phyloP scores from a whole-genome alignment of 2,113 vertebrate species.

The Ornithorhynchus anatinus region DNA sequence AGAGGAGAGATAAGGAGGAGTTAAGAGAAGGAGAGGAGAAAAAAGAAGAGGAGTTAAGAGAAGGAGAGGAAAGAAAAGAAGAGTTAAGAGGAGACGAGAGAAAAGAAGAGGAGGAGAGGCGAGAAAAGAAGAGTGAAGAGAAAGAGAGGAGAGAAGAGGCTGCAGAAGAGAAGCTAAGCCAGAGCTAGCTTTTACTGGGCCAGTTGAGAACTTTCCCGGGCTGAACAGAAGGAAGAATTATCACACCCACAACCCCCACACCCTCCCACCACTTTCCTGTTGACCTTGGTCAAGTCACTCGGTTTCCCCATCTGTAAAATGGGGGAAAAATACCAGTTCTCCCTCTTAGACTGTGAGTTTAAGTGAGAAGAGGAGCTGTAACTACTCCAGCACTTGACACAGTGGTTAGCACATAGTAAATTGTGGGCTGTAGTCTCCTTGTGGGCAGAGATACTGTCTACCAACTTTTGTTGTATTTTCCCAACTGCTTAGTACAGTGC shows the following conservation, averaged over 20 bases:
- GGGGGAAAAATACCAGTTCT: not conserved
- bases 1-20: not conserved
- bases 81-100: not conserved
- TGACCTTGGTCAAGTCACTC: not conserved
- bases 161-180: too few species aligned
- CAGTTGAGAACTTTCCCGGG: too few species aligned
- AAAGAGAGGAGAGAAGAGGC: not conserved
- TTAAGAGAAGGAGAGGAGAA: not conserved
- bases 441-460: not conserved
- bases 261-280: too few species aligned
- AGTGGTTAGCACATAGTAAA: rapidly evolving
- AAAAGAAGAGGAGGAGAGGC: not conserved
- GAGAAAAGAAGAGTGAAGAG: not conserved
- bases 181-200: too few species aligned
- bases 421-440: rapidly evolving
- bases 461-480: rapidly evolving
- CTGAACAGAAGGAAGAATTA: too few species aligned
- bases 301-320: not conserved
- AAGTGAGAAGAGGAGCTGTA: too few species aligned
- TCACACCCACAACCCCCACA: too few species aligned
- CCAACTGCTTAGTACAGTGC: not conserved
- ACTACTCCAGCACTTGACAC: rapidly evolving
- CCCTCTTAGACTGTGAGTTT: too few species aligned
- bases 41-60: not conserved
- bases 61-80: not conserved